Evolutionary conservation across 2,113 vertebrate species (phyloP).

Genomic region (Laterallus jamaicensis): DNA sequence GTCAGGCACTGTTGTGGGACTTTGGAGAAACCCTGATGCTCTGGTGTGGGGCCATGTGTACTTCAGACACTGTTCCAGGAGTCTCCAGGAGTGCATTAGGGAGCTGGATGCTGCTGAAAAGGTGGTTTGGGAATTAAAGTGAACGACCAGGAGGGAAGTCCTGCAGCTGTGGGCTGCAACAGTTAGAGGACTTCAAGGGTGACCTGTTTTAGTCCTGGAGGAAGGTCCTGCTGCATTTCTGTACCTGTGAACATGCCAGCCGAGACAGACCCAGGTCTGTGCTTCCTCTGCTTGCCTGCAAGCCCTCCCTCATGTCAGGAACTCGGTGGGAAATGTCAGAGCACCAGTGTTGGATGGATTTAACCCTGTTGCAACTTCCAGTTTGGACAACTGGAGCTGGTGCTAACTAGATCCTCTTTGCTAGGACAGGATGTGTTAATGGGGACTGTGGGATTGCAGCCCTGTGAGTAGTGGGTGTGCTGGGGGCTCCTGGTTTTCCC

Average conservation of each 20-base stretch:
- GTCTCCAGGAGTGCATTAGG: background rate
- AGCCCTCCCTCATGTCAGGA: background rate
- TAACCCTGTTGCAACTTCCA: background rate
- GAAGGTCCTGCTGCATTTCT: background rate
- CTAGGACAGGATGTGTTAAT: background rate
- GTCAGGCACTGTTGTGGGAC: background rate
- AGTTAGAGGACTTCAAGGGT: background rate
- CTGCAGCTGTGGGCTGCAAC: background rate
- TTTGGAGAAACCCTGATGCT: background rate
- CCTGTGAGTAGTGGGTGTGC: rapidly evolving
- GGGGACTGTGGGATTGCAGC: background rate
- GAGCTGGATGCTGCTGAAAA: background rate
- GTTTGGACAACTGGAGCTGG: background rate
- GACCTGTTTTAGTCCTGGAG: background rate
- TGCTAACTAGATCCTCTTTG: background rate
- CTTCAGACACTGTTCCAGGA: background rate
- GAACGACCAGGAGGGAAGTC: background rate
- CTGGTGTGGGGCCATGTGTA: rapidly evolving
- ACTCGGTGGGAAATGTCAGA: background rate
- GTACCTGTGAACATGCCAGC: background rate
- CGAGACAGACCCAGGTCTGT: background rate
- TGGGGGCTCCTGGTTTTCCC: background rate
- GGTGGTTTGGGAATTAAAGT: background rate
- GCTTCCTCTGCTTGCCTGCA: background rate
- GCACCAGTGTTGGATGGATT: rapidly evolving